Percentiles rank a stretch among this genome's conserved stretches.
Evolutionary conservation across 1,140 invertebrate species (phyloP).

Genomic region (Diplogasteroides magnus): DNA sequence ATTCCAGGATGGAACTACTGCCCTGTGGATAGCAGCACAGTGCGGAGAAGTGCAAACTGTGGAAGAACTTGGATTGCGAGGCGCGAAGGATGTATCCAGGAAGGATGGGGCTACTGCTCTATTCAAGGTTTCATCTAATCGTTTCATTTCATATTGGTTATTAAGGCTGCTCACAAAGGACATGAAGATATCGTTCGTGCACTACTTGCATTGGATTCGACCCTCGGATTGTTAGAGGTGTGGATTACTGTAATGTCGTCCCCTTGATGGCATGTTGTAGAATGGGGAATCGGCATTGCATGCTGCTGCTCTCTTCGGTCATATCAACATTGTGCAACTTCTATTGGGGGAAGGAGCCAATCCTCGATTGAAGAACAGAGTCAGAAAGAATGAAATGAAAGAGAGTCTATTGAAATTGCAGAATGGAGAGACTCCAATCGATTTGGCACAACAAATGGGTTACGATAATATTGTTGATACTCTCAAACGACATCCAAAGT

Average conservation of each 20-base stretch:
- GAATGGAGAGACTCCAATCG: constrained; percentile 9
- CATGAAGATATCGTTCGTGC: constrained; percentile 32
- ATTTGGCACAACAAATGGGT: constrained; percentile 17
- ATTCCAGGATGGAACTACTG: constrained; percentile 71
- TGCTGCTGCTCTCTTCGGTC: constrained; percentile 79
- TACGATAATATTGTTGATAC: constrained; percentile 17
- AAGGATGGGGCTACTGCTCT: constrained; percentile 57
- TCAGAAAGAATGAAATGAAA: constrained; percentile 31
- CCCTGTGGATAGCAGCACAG: constrained; percentile 86
- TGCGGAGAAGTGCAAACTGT: constrained; percentile 57
- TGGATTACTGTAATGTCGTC: background rate
- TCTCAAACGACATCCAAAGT: background rate
- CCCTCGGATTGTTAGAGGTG: background rate
- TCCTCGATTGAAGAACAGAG: constrained; percentile 56
- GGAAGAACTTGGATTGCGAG: constrained; percentile 50
- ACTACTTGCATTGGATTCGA: background rate
- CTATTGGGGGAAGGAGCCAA: constrained; percentile 52
- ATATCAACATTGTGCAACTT: constrained; percentile 58
- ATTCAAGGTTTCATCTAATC: constrained; percentile 47
- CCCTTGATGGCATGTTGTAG: constrained; percentile 62
- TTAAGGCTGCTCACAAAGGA: constrained; percentile 57
- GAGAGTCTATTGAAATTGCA: constrained; percentile 9
- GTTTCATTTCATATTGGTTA: background rate
- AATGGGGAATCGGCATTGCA: constrained; percentile 83
- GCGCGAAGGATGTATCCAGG: constrained; percentile 40